Evolutionary conservation across 2,888 invertebrate species (phyloP).

Genomic region (Eupithecia vulgata): DNA sequence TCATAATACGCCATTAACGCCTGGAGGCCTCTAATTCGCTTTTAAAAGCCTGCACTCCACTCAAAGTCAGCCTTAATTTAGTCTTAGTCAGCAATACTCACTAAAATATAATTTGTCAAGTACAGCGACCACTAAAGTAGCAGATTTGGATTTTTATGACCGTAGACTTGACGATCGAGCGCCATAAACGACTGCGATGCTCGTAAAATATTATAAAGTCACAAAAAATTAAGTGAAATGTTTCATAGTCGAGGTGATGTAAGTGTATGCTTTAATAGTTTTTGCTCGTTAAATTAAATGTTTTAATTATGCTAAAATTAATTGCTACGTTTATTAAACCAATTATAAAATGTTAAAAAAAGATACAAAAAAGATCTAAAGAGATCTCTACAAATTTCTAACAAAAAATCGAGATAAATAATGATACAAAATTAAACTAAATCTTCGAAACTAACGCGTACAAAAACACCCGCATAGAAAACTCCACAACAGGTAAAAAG

Average conservation of each 20-base stretch:
- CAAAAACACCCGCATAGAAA: slow-evolving; percentile 6
- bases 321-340: neutral
- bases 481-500: slow-evolving; percentile 21
- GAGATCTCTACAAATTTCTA: neutral
- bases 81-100: slow-evolving; percentile 78
- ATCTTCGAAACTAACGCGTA: neutral
- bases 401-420: neutral
- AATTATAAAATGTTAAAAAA: neutral
- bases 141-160: slow-evolving; percentile 39
- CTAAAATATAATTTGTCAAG: slow-evolving; percentile 83
- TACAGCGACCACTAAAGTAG: slow-evolving; percentile 63
- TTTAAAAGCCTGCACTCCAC: slow-evolving; percentile 83
- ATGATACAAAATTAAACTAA: neutral
- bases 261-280: slow-evolving; percentile 34
- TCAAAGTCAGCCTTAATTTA: slow-evolving; percentile 81
- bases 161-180: slow-evolving; percentile 32
- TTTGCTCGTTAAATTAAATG: slow-evolving; percentile 12
- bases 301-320: slow-evolving; percentile 12
- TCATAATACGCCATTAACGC: slow-evolving; percentile 81
- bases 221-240: slow-evolving; percentile 41
- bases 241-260: slow-evolving; percentile 35
- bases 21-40: slow-evolving; percentile 79
- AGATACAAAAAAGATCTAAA: too few species aligned
- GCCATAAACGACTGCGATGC: slow-evolving; percentile 41
- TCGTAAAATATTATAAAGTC: slow-evolving; percentile 44